phyloP scores from a whole-genome alignment of 23 tunicate species.

The Phallusia fumigata region DNA sequence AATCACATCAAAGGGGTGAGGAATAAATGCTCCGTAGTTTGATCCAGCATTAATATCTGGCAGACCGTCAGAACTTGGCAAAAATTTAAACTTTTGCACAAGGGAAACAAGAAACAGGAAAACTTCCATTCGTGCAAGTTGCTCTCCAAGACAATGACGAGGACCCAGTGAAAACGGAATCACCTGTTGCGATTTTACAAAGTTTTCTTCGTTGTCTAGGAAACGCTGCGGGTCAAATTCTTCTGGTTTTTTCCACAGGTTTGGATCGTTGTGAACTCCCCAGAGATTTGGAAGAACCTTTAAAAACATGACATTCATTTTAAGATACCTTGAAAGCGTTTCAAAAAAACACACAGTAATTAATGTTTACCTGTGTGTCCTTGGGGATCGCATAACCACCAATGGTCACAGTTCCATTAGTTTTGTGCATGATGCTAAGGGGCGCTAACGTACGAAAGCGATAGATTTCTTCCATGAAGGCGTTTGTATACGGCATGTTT shows the following conservation, averaged over 20 bases:
- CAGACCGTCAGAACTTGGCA: neutral
- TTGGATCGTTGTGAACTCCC: constrained; percentile 33
- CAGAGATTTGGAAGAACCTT: constrained; percentile 21
- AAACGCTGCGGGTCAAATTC: constrained; percentile 20
- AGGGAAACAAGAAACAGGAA: constrained; percentile 11
- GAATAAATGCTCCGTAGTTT: neutral
- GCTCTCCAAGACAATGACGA: constrained; percentile 22
- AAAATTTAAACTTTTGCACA: constrained; percentile 19
- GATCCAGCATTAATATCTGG: neutral
- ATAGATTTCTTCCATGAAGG: constrained; percentile 19
- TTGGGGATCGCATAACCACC: constrained; percentile 3
- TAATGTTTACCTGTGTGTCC: neutral
- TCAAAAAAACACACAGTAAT: neutral
- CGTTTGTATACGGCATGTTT: constrained; percentile 4
- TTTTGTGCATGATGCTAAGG: constrained; percentile 11
- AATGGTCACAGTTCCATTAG: constrained; percentile 1
- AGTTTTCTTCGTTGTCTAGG: constrained; percentile 5
- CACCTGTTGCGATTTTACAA: constrained; percentile 1
- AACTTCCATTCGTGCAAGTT: constrained; percentile 15
- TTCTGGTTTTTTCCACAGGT: constrained; percentile 12
- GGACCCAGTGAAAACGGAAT: constrained; percentile 17
- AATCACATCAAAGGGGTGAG: neutral
- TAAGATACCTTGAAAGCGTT: neutral
- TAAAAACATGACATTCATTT: neutral
- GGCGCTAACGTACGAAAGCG: constrained; percentile 14